Base-by-base conservation (phyloP, 2,888 invertebrate genomes). In the Andrena chrysosceles region DNA sequence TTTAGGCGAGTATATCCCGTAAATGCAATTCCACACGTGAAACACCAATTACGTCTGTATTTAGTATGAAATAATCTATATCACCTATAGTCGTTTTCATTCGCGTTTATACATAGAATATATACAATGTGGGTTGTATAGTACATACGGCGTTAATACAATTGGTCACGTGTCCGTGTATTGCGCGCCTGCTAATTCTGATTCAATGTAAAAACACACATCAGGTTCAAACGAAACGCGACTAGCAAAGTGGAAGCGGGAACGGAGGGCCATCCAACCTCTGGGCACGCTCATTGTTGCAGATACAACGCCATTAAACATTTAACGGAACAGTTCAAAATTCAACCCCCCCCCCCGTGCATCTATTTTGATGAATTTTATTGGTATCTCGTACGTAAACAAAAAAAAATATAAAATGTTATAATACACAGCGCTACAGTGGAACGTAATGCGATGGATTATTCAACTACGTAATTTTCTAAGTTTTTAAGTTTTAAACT, bases 71-170 rank as follows among this genome's bases (percentile, higher is more conserved):
- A 74, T 66, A 67, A 74, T 78, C 67, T 78, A 74, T 42, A 42
- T 63, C 74, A 67, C 74, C 56, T 62, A 74, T 70, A 73, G 52
- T 48, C 60, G 35, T 60, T 67, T 78, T 67, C 67, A 73, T 66
- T 74, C 67, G 77, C 77, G 60, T 78, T 74, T 78, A 67, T 78
- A 78, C 77, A 74, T 74, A 74, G 23, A 42, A 62, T 67, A 78
- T 78, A 74, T 78, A 78, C 76, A 76, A 71, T 52, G 63, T 76
- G 54, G 63, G 33, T 56, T 66, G 7, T 13, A 76, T 13, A 64
- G n/a, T 76, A 63, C 52, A 56, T 63, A 48, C 71, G 54, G 52
- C 33, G 42, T 56, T 73, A 42, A 56, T 71, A 76, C 63, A 71
- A 76, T 71, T 76, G 71, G 76, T 71, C 71, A 71, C 63, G 56